Evolutionary conservation across 2,797 vertebrate genomes (phyloP).

Genomic region (Prionace glauca): DNA sequence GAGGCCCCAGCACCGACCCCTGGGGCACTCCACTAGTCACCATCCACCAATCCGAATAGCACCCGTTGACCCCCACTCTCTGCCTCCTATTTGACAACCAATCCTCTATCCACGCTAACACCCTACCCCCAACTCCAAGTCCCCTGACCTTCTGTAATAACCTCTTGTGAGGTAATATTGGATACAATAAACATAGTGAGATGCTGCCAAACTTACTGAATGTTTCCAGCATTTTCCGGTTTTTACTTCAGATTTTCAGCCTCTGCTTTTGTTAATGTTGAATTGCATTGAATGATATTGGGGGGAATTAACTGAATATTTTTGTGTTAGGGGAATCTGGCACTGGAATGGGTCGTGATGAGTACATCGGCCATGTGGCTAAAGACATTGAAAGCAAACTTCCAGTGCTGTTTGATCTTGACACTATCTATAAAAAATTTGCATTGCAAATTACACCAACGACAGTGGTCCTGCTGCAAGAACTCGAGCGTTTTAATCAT

Average conservation of each 20-base stretch:
- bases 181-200: too few species aligned
- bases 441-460: slow-evolving; percentile 68
- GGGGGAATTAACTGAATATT: background rate
- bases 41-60: too few species aligned
- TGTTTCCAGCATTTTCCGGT: background rate
- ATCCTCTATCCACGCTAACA: too few species aligned
- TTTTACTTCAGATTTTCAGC: too few species aligned
- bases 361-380: slow-evolving; percentile 78
- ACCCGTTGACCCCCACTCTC: too few species aligned
- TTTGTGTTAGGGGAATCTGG: slow-evolving; percentile 69
- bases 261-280: background rate
- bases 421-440: slow-evolving; percentile 67
- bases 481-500: slow-evolving; percentile 85
- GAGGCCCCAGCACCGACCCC: too few species aligned
- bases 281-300: background rate
- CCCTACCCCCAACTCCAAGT: too few species aligned
- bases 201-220: background rate
- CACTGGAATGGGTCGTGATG: slow-evolving; percentile 72
- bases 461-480: slow-evolving; percentile 82
- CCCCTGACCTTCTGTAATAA: too few species aligned
- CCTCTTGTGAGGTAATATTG: too few species aligned
- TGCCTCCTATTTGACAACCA: too few species aligned
- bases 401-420: slow-evolving; percentile 73
- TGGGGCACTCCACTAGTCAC: too few species aligned
- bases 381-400: slow-evolving; percentile 85